Evolutionary conservation across 2,888 invertebrate species (phyloP).

Genomic region (Oeneis ivallda): DNA sequence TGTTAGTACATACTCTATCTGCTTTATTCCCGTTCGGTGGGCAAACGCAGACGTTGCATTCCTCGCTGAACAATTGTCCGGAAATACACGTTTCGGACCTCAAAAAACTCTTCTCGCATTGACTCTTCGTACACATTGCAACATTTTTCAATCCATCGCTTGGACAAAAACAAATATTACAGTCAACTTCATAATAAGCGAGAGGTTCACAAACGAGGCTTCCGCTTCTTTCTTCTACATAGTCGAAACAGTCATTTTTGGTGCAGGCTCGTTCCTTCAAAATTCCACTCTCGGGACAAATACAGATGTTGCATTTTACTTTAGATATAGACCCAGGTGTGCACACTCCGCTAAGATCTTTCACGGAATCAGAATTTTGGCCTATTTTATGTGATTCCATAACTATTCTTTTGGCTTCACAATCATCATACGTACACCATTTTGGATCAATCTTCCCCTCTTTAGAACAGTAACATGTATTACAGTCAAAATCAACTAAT

Average conservation of each 20-base stretch:
- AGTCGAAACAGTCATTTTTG: constrained; percentile 55
- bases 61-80: constrained; percentile 64
- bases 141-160: constrained; percentile 67
- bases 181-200: constrained; percentile 67
- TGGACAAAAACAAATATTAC: constrained; percentile 69
- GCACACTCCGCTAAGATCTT: constrained; percentile 48
- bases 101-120: constrained; percentile 63
- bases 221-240: constrained; percentile 38
- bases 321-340: constrained; percentile 61
- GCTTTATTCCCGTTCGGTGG: constrained; percentile 63
- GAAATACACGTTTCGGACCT: constrained; percentile 59
- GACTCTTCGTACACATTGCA: constrained; percentile 68
- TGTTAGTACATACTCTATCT: constrained; percentile 62
- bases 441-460: constrained; percentile 65
- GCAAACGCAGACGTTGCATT: constrained; percentile 74
- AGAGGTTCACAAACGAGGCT: constrained; percentile 64
- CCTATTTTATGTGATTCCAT: constrained; percentile 48
- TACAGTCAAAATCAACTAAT: constrained; percentile 68
- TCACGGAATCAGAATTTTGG: constrained; percentile 8
- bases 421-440: constrained; percentile 74
- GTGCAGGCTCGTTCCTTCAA: constrained; percentile 60
- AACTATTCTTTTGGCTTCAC: constrained; percentile 56
- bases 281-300: constrained; percentile 63
- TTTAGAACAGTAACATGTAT: constrained; percentile 69
- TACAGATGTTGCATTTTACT: constrained; percentile 70